These are phyloP conservation scores for Sesamia inferens DNA, from an alignment of 2,888 invertebrate species.

Conservation along the genomic window DNA sequence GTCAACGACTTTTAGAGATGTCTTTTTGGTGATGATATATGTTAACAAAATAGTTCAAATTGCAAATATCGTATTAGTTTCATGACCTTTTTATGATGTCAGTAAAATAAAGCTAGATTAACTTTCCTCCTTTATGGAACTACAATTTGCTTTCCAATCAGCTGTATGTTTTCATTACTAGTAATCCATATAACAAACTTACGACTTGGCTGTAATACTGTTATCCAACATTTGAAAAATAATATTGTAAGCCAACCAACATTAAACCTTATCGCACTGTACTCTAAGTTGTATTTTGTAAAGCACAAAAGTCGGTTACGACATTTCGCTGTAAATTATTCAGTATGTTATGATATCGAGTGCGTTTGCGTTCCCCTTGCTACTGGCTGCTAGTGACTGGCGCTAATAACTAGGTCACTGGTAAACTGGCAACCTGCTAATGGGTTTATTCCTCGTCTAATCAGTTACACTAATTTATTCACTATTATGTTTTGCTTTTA, in stretches of 20 bases:
- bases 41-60: not conserved
- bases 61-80: not conserved
- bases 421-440: constrained; percentile 50
- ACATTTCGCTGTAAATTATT: not conserved
- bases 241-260: not conserved
- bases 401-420: constrained; percentile 52
- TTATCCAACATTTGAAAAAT: not conserved
- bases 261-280: not conserved
- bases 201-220: not conserved
- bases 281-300: not conserved
- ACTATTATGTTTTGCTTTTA: constrained; percentile 44
- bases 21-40: not conserved
- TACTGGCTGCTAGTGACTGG: constrained; percentile 44
- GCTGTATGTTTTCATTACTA: constrained; percentile 15
- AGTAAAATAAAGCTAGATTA: not conserved
- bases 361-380: constrained; percentile 34
- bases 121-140: not conserved
- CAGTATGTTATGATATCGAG: constrained; percentile 33
- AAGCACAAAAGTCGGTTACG: not conserved
- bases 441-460: constrained; percentile 47
- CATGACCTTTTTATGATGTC: not conserved
- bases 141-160: constrained; percentile 12
- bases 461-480: constrained; percentile 52
- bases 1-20: too few species aligned
- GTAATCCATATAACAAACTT: constrained; percentile 21